Evolutionary conservation across 2,113 vertebrate species (phyloP).

Genomic region (Corythornis cristatus): DNA sequence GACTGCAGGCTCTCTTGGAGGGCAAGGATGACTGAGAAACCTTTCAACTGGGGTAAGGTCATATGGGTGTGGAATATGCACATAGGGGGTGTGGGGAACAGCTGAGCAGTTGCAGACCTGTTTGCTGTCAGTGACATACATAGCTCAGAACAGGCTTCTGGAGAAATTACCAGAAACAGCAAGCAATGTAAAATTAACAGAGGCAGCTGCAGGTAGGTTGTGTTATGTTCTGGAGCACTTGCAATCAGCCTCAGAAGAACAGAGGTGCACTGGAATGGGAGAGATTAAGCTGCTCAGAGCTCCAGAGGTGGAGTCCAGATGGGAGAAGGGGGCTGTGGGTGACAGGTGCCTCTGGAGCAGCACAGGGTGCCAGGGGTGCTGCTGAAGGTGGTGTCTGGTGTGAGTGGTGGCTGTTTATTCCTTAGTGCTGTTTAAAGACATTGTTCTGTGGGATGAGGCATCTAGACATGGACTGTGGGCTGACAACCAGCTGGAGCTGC

Average conservation of each 20-base stretch:
- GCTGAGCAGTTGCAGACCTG: neutral
- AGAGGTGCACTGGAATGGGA: neutral
- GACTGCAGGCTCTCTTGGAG: neutral
- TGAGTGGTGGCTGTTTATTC: too few species aligned
- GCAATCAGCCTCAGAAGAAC: neutral
- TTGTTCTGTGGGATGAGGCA: neutral
- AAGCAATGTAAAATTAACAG: neutral
- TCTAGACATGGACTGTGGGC: neutral
- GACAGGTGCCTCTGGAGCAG: too few species aligned
- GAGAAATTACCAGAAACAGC: neutral
- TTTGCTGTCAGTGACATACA: neutral
- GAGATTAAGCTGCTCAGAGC: neutral
- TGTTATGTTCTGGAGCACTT: accelerated
- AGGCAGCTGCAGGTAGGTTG: neutral
- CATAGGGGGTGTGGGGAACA: too few species aligned
- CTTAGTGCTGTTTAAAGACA: neutral
- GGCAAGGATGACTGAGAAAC: neutral
- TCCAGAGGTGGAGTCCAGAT: accelerated
- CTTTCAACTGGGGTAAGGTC: neutral
- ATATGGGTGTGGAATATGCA: accelerated
- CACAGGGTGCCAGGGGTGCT: accelerated
- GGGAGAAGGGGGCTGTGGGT: too few species aligned
- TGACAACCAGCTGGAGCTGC: neutral
- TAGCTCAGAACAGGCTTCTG: neutral
- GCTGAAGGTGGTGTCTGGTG: too few species aligned